phyloP scores from a whole-genome alignment of 2,888 invertebrate species.

The Meteorus cinctellus region DNA sequence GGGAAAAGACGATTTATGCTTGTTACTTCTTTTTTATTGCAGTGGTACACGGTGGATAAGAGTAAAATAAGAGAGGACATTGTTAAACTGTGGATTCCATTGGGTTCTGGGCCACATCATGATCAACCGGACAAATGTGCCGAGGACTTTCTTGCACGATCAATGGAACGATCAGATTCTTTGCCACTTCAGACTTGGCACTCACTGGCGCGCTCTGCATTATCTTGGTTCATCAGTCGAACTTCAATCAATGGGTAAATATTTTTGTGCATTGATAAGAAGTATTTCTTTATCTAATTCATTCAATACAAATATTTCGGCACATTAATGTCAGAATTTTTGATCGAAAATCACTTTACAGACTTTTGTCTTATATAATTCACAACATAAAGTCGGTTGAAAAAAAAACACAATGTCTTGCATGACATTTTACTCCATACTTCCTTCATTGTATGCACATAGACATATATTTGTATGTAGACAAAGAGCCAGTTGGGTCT shows the following conservation, averaged over 20 bases:
- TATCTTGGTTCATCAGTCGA: constrained; percentile 93
- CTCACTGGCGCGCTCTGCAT: constrained; percentile 86
- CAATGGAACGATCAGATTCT: constrained; percentile 88
- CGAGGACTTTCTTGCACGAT: constrained; percentile 81
- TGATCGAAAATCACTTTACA: no score
- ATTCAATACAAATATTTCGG: no score
- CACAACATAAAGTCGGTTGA: background rate
- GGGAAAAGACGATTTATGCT: background rate
- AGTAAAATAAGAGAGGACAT: constrained; percentile 76
- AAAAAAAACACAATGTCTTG: background rate
- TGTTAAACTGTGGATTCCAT: constrained; percentile 78
- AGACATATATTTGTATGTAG: constrained; percentile 8
- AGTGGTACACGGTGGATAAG: constrained; percentile 85
- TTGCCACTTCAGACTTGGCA: constrained; percentile 94
- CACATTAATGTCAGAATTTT: no score
- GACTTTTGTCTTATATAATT: no score
- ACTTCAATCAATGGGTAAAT: constrained; percentile 96
- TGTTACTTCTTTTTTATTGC: constrained; percentile 59
- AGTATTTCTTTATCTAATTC: no score
- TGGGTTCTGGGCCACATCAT: constrained; percentile 73
- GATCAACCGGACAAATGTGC: constrained; percentile 81
- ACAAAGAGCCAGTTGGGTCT: background rate
- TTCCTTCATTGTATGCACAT: background rate
- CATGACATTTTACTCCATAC: background rate
- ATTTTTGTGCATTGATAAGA: constrained; percentile 8